Conservation (phyloP, 2,113 vertebrate species). For the Eudyptes chrysolophus region DNA sequence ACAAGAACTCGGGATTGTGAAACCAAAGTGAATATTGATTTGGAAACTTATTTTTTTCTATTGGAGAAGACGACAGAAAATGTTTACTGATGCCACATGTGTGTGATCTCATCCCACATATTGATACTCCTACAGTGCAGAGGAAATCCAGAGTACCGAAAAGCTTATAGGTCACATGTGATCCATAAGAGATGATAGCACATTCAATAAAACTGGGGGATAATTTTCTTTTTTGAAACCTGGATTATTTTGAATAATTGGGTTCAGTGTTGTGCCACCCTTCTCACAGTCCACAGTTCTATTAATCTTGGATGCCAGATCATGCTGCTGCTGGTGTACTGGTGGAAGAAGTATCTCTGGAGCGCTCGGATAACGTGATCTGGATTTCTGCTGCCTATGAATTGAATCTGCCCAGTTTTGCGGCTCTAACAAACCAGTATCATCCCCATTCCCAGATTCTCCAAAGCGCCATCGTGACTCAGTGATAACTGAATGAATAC, state of each 20-base stretch:
- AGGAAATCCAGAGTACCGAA: background rate
- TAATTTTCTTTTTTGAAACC: too few species aligned
- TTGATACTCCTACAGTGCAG: background rate
- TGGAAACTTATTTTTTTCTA: background rate
- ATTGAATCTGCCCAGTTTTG: background rate
- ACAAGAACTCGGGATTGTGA: background rate
- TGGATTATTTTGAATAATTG: background rate
- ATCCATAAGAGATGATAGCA: background rate
- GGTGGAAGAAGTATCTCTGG: background rate
- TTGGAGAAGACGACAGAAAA: background rate
- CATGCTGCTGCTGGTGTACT: background rate
- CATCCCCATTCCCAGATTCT: background rate
- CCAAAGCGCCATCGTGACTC: background rate
- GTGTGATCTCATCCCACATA: background rate
- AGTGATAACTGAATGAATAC: background rate
- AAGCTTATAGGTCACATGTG: background rate
- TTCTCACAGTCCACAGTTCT: background rate
- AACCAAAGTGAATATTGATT: background rate
- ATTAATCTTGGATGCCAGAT: background rate
- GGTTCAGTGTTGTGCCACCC: background rate
- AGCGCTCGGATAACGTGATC: fast-evolving
- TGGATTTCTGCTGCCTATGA: background rate
- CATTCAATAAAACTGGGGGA: background rate
- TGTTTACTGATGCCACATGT: background rate
- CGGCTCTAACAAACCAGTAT: background rate